Base-by-base conservation (phyloP, 2,113 vertebrate species). In the Neotoma lepida region DNA sequence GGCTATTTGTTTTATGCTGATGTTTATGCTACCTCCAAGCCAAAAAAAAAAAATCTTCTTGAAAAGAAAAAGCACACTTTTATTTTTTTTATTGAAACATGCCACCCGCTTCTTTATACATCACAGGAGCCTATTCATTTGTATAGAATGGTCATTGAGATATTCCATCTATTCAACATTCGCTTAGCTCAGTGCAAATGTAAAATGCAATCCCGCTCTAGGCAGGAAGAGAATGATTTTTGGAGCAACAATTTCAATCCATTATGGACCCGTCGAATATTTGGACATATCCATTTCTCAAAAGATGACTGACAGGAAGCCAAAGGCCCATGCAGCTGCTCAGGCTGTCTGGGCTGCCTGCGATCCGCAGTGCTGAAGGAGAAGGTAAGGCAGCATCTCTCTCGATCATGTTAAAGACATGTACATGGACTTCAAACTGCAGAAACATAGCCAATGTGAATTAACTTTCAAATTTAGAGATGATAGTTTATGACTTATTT, bases 401-500 rank as follows among this genome's bases (percentile, higher is more conserved):
- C 70, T 14, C 41, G 0, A 0, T 49, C 20, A 9, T n/a, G 6
- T 8, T 39, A 4, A 22, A 86, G 17, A 6, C 0, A 26, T 13
- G 35, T 24, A 26, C 0, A 0, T 2, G 35, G 46, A 15, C 22
- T 66, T 3, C 9, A 49, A n/a, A 46, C 18, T 3, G 39, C 54
- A 33, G 66, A 95, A 86, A 58, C 7, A 26, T 13, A 51, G 64
- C 58, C 61, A 14, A 15, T 58, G 24, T 76, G 33, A 87, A 95
- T 86, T 73, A 44, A 49, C 12, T 93, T 73, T 39, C 71, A 13
- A 73, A 51, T 92, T 86, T 88, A 44, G 84, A 97, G 86, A 91
- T 95, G 86, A 91, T 74, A 51, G 54, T 90, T 97, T 82, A 49
- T 41, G 64, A 86, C 96, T 97, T 97, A 98, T 98, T 98, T 98